Evolutionary conservation across 2,113 vertebrate genomes (phyloP), one percentile per base, ranked within the genome.

Genomic region (Hydrochoerus hydrochaeris): DNA sequence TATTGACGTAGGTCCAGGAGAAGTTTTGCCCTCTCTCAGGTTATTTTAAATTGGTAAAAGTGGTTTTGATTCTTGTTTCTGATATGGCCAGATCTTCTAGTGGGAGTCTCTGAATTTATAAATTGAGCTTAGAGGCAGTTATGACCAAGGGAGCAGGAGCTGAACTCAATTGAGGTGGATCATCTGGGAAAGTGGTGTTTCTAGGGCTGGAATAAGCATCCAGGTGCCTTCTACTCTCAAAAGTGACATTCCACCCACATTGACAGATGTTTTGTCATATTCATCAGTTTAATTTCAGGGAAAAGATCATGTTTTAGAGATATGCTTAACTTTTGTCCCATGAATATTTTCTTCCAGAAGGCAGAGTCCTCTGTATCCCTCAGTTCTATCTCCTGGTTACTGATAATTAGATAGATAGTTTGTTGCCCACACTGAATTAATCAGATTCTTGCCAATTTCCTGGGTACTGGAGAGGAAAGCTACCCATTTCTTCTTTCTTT

Each of bases 241-340:
- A 87, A 62, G 80, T n/a, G 44, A 93, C 73, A 85, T 73, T 17
- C 32, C 41, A n/a, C 52, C 32, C 35, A 65, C 11, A 7, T 28
- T 71, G 46, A 54, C 46, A 90, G n/a, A 41, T 82, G 81, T 44
- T 90, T 88, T 85, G 13, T 52, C 14, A 69, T 57, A 49, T 24
- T 87, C 35, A 49, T 91, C 41, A n/a, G 26, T 86, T 96, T 96
- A 90, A 80, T 84, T 93, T 87, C 83, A 69, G 38, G 44, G 52
- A 83, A 88, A 32, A 52, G 4, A 84, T 13, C 35, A n/a, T 28
- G 1, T 41, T 95, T 52, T 67, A 78, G 32, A 85, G 24, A 90
- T 12, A 8, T 0, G 32, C 52, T 91, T 89, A 26, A 35, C 46
- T 75, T 62, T 84, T 41, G 89, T 85, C 58, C 73, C 52, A 49